These are phyloP conservation scores for Tetramorium simillimum DNA, from an alignment of 1,140 invertebrate genomes.

Conservation along the genomic window DNA sequence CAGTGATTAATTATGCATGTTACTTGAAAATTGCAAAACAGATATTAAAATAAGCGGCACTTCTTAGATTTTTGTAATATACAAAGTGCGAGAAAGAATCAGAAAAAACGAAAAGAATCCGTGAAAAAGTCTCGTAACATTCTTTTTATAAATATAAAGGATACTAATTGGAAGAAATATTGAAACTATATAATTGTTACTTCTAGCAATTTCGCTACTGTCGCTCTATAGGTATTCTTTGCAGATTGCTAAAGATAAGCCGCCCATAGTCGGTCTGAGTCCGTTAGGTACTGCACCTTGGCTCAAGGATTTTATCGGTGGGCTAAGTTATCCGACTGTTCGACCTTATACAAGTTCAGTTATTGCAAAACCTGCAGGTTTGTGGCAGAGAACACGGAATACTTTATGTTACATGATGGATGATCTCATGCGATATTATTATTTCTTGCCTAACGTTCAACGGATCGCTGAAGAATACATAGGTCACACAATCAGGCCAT, in stretches of 20 bases:
- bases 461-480: not conserved
- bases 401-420: not conserved
- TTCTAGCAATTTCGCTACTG: not conserved
- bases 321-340: slow-evolving; percentile 16
- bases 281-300: slow-evolving; percentile 24
- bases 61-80: too few relatives aligned
- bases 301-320: slow-evolving; percentile 31
- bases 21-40: not conserved
- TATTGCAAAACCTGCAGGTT: not conserved
- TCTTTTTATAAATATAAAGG: too few relatives aligned
- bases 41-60: not conserved
- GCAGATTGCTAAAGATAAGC: slow-evolving; percentile 34
- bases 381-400: slow-evolving; percentile 49
- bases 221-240: not conserved
- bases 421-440: slow-evolving; percentile 28
- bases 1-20: not conserved
- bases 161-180: not conserved
- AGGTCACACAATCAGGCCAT: slow-evolving; percentile 15
- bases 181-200: not conserved
- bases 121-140: too few relatives aligned
- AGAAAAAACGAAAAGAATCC: too few relatives aligned
- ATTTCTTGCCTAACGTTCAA: slow-evolving; percentile 22
- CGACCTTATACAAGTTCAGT: not conserved
- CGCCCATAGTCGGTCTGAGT: slow-evolving; percentile 11
- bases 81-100: too few relatives aligned